A percentile compares a stretch with the other conserved stretches of the same genome.
phyloP scores from a whole-genome alignment of 2,888 invertebrate genomes.

The Pomacea canaliculata region DNA sequence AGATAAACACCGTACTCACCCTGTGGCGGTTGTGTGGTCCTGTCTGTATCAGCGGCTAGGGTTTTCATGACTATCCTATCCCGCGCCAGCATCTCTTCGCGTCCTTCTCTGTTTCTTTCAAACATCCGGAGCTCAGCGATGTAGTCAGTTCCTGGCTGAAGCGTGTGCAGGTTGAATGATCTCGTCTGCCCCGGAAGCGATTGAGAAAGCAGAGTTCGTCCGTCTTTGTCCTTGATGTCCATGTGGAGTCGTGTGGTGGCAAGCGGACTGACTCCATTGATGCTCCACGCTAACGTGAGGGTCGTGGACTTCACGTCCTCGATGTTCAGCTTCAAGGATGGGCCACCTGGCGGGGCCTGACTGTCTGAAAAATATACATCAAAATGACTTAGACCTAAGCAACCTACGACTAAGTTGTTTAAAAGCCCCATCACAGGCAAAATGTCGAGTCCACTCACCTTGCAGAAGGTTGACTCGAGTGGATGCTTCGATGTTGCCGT shows the following conservation, averaged over 20 bases:
- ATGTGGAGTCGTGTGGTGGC: conserved; percentile 4
- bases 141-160: conserved; percentile 18
- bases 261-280: background rate
- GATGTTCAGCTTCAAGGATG: background rate
- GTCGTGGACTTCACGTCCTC: conserved; percentile 9
- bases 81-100: background rate
- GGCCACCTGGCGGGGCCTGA: too few relatives aligned
- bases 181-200: conserved; percentile 9
- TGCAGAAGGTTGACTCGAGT: background rate
- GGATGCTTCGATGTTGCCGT: conserved; percentile 5
- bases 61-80: background rate
- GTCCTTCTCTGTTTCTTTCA: background rate
- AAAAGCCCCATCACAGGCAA: too few relatives aligned
- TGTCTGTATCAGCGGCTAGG: background rate
- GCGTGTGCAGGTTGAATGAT: conserved; percentile 16
- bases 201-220: conserved; percentile 15
- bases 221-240: conserved; percentile 2
- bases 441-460: background rate
- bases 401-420: too few relatives aligned
- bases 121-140: conserved; percentile 3
- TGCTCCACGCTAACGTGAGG: conserved; percentile 1
- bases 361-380: too few relatives aligned
- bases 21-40: background rate
- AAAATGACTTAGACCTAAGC: too few relatives aligned
- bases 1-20: background rate